A percentile compares a stretch with the other conserved stretches of the same genome.
phyloP scores from a whole-genome alignment of 2,113 vertebrate species.

The Hipposideros armiger region DNA sequence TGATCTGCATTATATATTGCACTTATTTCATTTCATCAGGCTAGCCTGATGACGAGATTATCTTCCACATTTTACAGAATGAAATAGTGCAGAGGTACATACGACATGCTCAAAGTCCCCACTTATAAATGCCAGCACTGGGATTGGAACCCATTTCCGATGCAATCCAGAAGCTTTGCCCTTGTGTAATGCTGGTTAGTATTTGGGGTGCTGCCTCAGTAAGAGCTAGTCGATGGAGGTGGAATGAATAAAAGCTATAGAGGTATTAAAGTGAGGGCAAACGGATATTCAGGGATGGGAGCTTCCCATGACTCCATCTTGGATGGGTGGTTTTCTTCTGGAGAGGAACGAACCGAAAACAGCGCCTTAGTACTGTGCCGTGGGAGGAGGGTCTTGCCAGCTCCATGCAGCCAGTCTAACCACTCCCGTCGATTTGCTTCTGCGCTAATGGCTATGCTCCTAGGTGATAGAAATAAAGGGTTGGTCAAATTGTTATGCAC shows the following conservation, averaged over 20 bases:
- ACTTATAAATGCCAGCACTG: neutral
- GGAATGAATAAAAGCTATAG: neutral
- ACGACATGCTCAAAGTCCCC: neutral
- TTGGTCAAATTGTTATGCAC: neutral
- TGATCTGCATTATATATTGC: neutral
- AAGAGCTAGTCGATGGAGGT: neutral
- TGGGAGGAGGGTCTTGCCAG: too few species aligned
- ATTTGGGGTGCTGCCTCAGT: neutral
- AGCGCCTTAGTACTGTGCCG: neutral
- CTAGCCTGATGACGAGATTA: neutral
- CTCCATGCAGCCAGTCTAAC: neutral
- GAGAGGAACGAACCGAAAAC: neutral
- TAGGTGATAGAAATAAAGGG: neutral
- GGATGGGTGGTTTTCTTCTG: neutral
- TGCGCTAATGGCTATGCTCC: rapidly evolving
- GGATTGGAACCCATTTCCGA: neutral
- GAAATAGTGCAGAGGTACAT: neutral
- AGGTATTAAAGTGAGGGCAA: too few species aligned
- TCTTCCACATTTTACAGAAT: neutral
- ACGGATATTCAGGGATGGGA: rapidly evolving
- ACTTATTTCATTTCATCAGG: neutral
- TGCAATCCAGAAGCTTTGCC: neutral
- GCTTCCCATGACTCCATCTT: neutral
- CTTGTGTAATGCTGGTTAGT: neutral
- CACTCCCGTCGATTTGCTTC: neutral